Evolutionary conservation across 2,113 vertebrate genomes (phyloP), one percentile per base, ranked within the genome.

Genomic region (Clarias magur): DNA sequence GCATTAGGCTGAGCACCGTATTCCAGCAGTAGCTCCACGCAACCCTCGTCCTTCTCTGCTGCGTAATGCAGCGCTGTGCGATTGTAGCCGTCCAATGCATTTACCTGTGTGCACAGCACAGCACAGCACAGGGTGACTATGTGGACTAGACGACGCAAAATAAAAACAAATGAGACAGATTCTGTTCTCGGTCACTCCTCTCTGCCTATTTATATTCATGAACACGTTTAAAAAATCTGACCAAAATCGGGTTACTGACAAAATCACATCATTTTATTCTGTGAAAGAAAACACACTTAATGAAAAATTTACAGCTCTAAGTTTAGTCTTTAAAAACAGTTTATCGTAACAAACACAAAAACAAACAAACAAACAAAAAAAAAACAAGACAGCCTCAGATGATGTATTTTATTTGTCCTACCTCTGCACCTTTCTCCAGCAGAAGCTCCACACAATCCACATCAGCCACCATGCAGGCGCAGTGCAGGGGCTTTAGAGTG

Each of bases 391-490:
- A 78, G 53, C 3, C 48, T 8, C 80, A 86, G 59, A 13, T 42
- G 72, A 82, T 62, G 63, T 15, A 56, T 85, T 80, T 30, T 86
- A 59, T 2, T 25, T 62, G 15, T 78, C 88, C 4, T 95, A 99
- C 98, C 96, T 98, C 96, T 0, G 98, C 98, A 88, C 98, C 98
- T 80, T 99, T 99, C 86, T 99, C 97, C 93, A 99, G 90, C 89
- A 99, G 94, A 83, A 99, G 94, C 93, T 99, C 98, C 57, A 99
- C 96, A 25, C 97, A 99, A 92, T 99, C 98, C 0, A 96, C 96
- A 27, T 99, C 98, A 8, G 97, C 97, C 85, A 99, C 97, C 98
- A 99, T 99, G 87, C 98, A 99, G 90, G 98, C 98, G 30, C 98
- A 99, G 93, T 99, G 98, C 90, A 99, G 92, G 0, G 98, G 98